Conservation (phyloP, 2,888 invertebrate genomes). For the Heteromyza rotundicornis region DNA sequence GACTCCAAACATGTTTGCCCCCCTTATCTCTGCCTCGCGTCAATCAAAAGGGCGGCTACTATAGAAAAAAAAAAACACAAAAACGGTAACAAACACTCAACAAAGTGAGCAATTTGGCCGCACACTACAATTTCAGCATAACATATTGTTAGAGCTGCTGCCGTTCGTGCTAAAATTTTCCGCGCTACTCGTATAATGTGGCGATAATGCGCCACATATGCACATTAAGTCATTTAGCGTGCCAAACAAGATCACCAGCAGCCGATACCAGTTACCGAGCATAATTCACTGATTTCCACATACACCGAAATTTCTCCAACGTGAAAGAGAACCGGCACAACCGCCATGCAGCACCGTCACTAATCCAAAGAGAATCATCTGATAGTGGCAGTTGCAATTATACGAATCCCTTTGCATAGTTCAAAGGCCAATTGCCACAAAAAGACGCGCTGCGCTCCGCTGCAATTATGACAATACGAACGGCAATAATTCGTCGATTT, state of each 20-base stretch:
- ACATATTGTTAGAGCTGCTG: not conserved
- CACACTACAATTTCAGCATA: not conserved
- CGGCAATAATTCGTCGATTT: not conserved
- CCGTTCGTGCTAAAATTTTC: not conserved
- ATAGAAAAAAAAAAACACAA: no score
- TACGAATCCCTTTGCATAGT: constrained; percentile 35
- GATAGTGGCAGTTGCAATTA: constrained; percentile 40
- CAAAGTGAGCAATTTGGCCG: not conserved
- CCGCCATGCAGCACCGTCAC: not conserved
- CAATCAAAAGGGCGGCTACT: no score
- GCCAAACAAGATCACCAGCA: not conserved
- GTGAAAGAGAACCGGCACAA: not conserved
- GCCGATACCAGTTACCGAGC: not conserved
- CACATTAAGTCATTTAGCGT: constrained; percentile 22
- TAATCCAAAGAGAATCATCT: constrained; percentile 1
- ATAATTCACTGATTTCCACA: not conserved
- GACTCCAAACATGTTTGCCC: no score
- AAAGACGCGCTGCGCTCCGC: not conserved
- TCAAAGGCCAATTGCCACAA: constrained; percentile 45
- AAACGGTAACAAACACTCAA: no score
- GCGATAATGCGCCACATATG: constrained; percentile 30
- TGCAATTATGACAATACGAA: not conserved
- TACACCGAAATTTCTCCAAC: no score
- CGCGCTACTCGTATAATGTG: constrained; percentile 8
- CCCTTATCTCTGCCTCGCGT: no score